Conservation (phyloP, 2,888 invertebrate genomes). For the Synergus laeviventris region DNA sequence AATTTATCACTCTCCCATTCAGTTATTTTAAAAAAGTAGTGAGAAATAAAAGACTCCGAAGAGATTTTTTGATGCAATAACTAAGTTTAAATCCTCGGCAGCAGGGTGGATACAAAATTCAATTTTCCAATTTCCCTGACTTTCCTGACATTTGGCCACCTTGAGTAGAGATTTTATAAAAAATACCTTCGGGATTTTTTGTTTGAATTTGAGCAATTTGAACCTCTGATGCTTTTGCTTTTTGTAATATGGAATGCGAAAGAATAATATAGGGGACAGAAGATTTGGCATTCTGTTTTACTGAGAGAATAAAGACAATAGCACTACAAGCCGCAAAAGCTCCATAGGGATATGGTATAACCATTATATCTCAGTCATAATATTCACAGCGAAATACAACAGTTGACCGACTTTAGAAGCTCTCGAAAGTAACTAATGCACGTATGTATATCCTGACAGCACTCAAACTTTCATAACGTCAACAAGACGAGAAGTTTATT, state of each 20-base stretch:
- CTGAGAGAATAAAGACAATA: constrained; percentile 28
- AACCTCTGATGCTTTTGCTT: constrained; percentile 4
- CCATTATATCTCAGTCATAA: constrained; percentile 20
- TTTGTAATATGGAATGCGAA: background rate
- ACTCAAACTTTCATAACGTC: constrained; percentile 23
- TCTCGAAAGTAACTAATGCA: background rate
- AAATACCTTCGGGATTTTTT: no score
- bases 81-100: no score
- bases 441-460: constrained; percentile 10
- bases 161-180: no score
- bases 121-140: no score
- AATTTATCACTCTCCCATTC: background rate
- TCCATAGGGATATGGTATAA: constrained; percentile 26
- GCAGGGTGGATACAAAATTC: no score
- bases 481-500: constrained; percentile 17
- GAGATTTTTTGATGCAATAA: no score
- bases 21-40: background rate
- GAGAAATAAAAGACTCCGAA: background rate
- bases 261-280: constrained; percentile 13
- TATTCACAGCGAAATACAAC: constrained; percentile 30
- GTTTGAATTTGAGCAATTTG: background rate
- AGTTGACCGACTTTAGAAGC: constrained; percentile 18
- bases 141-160: no score
- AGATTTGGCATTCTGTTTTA: constrained; percentile 30
- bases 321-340: constrained; percentile 16